Conservation (phyloP, 2,113 vertebrate genomes). For the Apeltes quadracus region DNA sequence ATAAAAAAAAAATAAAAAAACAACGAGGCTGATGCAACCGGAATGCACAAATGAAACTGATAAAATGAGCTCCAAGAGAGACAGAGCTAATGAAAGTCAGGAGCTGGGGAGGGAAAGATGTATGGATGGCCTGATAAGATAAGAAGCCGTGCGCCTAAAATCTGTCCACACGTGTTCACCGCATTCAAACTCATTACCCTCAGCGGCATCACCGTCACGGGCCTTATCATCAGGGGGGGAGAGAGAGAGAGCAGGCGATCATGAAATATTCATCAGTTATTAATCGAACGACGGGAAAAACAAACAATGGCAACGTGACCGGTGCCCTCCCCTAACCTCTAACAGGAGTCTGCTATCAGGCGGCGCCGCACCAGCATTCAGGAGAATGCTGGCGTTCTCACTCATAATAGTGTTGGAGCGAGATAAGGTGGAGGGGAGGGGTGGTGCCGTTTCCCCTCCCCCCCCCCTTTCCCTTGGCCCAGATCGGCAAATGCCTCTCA, state of each 20-base stretch:
- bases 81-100: not conserved
- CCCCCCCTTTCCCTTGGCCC: slow-evolving; percentile 19
- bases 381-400: slow-evolving; percentile 31
- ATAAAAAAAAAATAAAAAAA: not conserved
- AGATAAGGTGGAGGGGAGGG: slow-evolving; percentile 44
- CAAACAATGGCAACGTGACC: slow-evolving; percentile 66
- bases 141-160: slow-evolving; percentile 50
- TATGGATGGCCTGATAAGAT: slow-evolving; percentile 52
- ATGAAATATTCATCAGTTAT: slow-evolving; percentile 83
- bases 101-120: slow-evolving; percentile 20
- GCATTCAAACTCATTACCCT: no score
- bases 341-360: slow-evolving; percentile 34
- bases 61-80: slow-evolving; percentile 10
- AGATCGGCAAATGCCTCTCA: slow-evolving; percentile 27
- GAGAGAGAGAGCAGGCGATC: slow-evolving; percentile 53
- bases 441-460: not conserved
- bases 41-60: slow-evolving; percentile 14
- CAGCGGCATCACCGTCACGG: no score
- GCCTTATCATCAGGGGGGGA: no score
- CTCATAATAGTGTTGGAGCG: slow-evolving; percentile 36
- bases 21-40: slow-evolving; percentile 20
- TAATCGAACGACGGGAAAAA: slow-evolving; percentile 74
- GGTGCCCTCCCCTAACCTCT: slow-evolving; percentile 25
- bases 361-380: slow-evolving; percentile 30
- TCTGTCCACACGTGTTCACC: slow-evolving; percentile 38